Evolutionary conservation across 2,797 vertebrate species (phyloP), one percentile per base, ranked within the genome.

Genomic region (Lycodopsis pacificus): DNA sequence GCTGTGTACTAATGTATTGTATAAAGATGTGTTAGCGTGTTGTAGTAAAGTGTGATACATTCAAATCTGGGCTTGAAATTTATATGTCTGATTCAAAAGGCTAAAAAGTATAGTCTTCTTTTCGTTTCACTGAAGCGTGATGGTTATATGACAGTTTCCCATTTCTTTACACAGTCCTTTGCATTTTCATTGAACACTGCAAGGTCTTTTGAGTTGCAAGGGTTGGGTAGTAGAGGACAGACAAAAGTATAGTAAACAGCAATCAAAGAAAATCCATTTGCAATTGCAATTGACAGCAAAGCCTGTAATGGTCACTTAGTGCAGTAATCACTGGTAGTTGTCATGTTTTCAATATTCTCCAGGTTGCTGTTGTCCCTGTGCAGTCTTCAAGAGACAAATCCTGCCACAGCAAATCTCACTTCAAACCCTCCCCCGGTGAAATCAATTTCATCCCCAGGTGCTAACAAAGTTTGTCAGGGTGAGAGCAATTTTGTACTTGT

Each of bases 401-500:
- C 57, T 74, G 42, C 49, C 7, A 32, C 32, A 32, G 32, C 32
- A 32, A 32, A 32, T 74, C 4, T 64, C 40, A 40, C 38, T 8
- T 53, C 40, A 54, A 34, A 34, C 32, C 27, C 25, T 25, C 20
- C 22, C 10, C 22, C 14, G 27, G 27, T 46, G 13, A 68, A 74
- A 73, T 69, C 19, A 38, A 58, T 77, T 67, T 27, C 20, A 65
- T 56, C 48, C 53, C 59, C 46, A 70, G 51, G 67, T 65, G 58
- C 57, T 27, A 53, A 71, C 71, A 65, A 36, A 65, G 51, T 72
- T 78, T 66, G 56, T 46, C 72, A 15, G 11, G 4, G 76, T 49
- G 64, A 73, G 62, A 63, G 73, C 69, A 76, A 67, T 73, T 85
- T 66, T 48, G 61, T 38, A 40, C 57, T 63, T 30, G 59, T 79